Conservation (phyloP, 1,140 invertebrate genomes). For the Xylocopa sonorina region DNA sequence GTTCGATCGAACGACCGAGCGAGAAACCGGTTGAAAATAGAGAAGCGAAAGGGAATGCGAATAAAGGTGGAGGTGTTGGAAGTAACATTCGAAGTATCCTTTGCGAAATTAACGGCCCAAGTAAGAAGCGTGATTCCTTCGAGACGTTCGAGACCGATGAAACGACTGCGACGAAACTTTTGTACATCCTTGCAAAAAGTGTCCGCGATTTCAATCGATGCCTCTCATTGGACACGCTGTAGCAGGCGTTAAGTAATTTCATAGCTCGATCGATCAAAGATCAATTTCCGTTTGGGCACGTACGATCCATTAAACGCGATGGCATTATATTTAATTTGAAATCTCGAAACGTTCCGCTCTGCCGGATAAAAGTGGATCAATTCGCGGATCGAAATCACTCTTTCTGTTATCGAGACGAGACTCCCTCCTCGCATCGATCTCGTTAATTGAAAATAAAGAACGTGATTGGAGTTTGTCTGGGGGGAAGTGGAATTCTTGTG, state of each 20-base stretch:
- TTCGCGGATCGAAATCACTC: slow-evolving; percentile 18
- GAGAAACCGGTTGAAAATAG: neutral
- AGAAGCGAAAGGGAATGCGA: neutral
- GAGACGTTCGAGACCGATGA: slow-evolving; percentile 23
- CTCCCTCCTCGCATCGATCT: slow-evolving; percentile 5
- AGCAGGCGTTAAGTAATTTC: slow-evolving; percentile 21
- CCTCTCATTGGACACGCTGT: neutral
- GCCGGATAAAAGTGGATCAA: neutral
- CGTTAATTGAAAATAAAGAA: slow-evolving; percentile 45
- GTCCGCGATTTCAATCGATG: neutral
- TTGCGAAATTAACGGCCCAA: too few species aligned
- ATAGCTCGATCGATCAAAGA: slow-evolving; percentile 31
- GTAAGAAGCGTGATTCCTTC: slow-evolving; percentile 25
- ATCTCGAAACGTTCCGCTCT: slow-evolving; percentile 1
- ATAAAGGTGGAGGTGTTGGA: slow-evolving; percentile 15
- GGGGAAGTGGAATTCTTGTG: neutral
- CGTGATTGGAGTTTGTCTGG: slow-evolving; percentile 10
- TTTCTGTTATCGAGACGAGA: too few species aligned
- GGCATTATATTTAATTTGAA: slow-evolving; percentile 38
- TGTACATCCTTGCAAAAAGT: too few species aligned
- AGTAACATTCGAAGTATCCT: too few species aligned
- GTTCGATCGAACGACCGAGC: slow-evolving; percentile 16
- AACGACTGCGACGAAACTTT: neutral
- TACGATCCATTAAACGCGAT: slow-evolving; percentile 28
- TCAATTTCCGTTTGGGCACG: slow-evolving; percentile 18